phyloP scores from a whole-genome alignment of 2,797 vertebrate genomes.

The Protosalanx chinensis region DNA sequence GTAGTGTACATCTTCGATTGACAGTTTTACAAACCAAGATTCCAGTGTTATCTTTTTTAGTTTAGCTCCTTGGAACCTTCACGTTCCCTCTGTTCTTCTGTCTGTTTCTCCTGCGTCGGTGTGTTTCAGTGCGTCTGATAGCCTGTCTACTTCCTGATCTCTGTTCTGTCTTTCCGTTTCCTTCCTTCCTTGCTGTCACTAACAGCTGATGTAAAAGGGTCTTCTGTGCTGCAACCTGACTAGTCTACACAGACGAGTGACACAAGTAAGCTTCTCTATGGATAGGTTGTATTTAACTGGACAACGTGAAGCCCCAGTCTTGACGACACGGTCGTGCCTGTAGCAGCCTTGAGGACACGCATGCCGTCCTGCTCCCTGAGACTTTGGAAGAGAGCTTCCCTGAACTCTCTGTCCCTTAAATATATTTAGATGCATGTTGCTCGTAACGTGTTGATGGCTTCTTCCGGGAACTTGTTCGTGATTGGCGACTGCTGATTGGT shows the following conservation, averaged over 20 bases:
- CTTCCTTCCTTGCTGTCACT: conserved; percentile 83
- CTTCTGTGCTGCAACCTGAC: conserved; percentile 80
- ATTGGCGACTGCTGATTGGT: background rate
- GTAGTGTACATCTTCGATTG: too few species aligned
- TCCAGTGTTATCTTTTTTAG: background rate
- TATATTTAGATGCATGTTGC: background rate
- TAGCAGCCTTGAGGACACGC: conserved; percentile 30
- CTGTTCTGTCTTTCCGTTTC: conserved; percentile 72
- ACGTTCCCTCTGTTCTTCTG: conserved; percentile 28
- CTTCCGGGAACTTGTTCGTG: background rate
- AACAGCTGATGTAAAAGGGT: conserved; percentile 90
- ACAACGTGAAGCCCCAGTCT: conserved; percentile 26
- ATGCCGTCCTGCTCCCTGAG: conserved; percentile 19
- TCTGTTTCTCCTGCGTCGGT: conserved; percentile 18
- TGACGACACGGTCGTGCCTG: conserved; percentile 33
- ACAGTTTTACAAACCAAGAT: background rate
- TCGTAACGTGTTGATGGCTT: background rate
- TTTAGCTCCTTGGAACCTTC: conserved; percentile 13
- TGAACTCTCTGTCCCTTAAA: conserved; percentile 2
- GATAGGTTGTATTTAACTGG: conserved; percentile 15
- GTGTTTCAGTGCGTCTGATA: background rate
- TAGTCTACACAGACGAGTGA: conserved; percentile 75
- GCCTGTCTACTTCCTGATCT: conserved; percentile 36
- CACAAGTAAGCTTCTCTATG: conserved; percentile 73
- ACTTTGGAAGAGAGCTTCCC: conserved; percentile 4